These are phyloP conservation scores for Cephus pulcher DNA, from an alignment of 2,888 invertebrate genomes.

Conservation along the genomic window DNA sequence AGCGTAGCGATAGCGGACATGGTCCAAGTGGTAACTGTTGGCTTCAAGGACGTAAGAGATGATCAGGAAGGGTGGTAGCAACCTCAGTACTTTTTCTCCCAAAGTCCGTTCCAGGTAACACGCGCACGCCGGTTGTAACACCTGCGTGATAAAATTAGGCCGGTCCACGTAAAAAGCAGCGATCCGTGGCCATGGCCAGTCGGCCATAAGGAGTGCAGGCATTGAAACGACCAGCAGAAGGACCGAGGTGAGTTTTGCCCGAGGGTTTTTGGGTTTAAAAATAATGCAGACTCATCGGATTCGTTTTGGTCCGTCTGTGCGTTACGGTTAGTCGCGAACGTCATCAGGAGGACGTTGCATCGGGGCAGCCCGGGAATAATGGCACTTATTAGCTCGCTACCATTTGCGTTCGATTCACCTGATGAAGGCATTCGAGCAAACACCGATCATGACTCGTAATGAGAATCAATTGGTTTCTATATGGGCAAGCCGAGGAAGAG, in stretches of 20 bases:
- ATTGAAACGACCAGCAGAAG: neutral
- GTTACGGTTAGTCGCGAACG: neutral
- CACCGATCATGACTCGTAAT: constrained; percentile 32
- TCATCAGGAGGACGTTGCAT: neutral
- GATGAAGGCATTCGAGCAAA: constrained; percentile 45
- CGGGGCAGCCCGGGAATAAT: constrained; percentile 36
- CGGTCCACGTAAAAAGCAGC: neutral
- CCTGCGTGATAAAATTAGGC: neutral
- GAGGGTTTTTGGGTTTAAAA: neutral
- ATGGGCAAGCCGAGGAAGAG: neutral
- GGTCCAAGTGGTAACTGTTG: neutral
- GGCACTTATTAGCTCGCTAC: constrained; percentile 50
- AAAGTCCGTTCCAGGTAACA: neutral
- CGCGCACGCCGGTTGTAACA: neutral
- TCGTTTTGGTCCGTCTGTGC: neutral
- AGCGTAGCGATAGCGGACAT: neutral
- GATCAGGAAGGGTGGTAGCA: neutral
- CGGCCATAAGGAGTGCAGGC: neutral
- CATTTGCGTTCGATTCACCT: constrained; percentile 57
- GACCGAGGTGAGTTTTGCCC: neutral
- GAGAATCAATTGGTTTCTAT: constrained; percentile 40
- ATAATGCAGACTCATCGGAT: constrained; percentile 1
- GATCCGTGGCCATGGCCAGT: neutral
- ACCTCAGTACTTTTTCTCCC: neutral
- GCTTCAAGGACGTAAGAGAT: neutral